Percentiles rank a stretch among this genome's conserved stretches.
Evolutionary conservation across 53 echinoderm and acorn worm genomes (phyloP).

Genomic region (Arbacia lixula): DNA sequence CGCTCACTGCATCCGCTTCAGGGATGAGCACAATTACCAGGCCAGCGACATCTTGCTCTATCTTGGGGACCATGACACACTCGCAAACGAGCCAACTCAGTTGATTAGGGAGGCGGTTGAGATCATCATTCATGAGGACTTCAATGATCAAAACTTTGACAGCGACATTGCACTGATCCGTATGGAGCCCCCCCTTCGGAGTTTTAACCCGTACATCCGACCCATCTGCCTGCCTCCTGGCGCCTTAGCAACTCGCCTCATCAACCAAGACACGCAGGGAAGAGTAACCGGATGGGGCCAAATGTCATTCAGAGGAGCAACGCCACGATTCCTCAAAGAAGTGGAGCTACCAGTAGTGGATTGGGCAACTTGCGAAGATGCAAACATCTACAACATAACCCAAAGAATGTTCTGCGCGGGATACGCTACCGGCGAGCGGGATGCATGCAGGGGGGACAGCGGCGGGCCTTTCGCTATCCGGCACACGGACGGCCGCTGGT

Average conservation of each 20-base stretch:
- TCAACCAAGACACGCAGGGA: slow-evolving; percentile 31
- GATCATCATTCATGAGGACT: slow-evolving; percentile 45
- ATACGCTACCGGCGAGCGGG: slow-evolving; percentile 50
- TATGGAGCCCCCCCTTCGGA: slow-evolving; percentile 26
- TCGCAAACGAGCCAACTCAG: slow-evolving; percentile 26
- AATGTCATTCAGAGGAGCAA: slow-evolving; percentile 21
- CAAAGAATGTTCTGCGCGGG: slow-evolving; percentile 94
- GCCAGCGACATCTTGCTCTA: slow-evolving; percentile 35
- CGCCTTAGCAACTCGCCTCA: slow-evolving; percentile 1
- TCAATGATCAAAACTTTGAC: slow-evolving; percentile 37
- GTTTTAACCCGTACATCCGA: slow-evolving; percentile 67
- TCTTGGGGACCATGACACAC: slow-evolving; percentile 75
- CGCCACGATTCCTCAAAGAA: slow-evolving; percentile 59
- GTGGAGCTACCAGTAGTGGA: slow-evolving; percentile 65
- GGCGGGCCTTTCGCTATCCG: slow-evolving; percentile 82
- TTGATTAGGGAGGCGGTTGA: slow-evolving; percentile 22
- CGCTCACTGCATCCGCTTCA: slow-evolving; percentile 62
- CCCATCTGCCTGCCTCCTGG: slow-evolving; percentile 77
- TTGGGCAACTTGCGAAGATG: slow-evolving; percentile 45
- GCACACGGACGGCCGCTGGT: slow-evolving; percentile 58
- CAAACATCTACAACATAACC: slow-evolving; percentile 37
- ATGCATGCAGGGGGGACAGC: slow-evolving; percentile 86
- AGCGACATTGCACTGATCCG: slow-evolving; percentile 78
- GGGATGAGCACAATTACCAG: neutral
- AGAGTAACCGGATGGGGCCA: slow-evolving; percentile 77